These are phyloP conservation scores for Mus spicilegus DNA, from an alignment of 2,113 vertebrate genomes.

Conservation along the genomic window DNA sequence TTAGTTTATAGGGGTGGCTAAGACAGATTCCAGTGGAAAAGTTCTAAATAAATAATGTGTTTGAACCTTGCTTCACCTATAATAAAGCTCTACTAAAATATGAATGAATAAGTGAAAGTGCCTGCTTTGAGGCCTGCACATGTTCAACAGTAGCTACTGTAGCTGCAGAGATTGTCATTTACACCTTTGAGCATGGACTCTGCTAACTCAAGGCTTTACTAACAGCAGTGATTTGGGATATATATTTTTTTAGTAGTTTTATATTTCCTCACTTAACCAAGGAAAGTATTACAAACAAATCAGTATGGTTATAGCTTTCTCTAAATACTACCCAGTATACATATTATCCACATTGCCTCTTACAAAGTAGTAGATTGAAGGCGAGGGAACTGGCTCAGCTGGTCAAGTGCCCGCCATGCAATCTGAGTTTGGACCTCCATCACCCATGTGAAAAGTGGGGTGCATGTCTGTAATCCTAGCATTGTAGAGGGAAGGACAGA, in stretches of 20 bases:
- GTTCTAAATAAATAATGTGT: slow-evolving; percentile 12
- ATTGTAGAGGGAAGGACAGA: not conserved
- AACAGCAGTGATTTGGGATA: not conserved
- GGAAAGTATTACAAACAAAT: not conserved
- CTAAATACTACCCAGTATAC: not conserved
- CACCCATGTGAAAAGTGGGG: not conserved
- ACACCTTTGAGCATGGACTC: not conserved
- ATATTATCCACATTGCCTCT: not conserved
- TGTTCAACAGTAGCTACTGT: not conserved
- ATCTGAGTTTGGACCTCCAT: not conserved
- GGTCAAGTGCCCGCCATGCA: not conserved
- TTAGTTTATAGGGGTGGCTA: slow-evolving; percentile 39
- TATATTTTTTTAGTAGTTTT: not conserved
- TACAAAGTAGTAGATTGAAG: not conserved
- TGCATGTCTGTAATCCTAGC: not conserved
- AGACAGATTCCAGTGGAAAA: not conserved
- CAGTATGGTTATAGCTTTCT: not conserved
- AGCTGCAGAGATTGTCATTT: not conserved
- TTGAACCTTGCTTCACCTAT: slow-evolving; percentile 20
- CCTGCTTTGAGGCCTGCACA: not conserved
- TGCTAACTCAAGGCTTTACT: not conserved
- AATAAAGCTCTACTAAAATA: slow-evolving; percentile 6
- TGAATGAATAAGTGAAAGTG: not conserved
- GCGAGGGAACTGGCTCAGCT: not conserved
- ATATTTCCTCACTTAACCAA: not conserved